These are phyloP conservation scores for Phoenicopterus ruber DNA, from an alignment of 2,113 vertebrate genomes.

Conservation along the genomic window DNA sequence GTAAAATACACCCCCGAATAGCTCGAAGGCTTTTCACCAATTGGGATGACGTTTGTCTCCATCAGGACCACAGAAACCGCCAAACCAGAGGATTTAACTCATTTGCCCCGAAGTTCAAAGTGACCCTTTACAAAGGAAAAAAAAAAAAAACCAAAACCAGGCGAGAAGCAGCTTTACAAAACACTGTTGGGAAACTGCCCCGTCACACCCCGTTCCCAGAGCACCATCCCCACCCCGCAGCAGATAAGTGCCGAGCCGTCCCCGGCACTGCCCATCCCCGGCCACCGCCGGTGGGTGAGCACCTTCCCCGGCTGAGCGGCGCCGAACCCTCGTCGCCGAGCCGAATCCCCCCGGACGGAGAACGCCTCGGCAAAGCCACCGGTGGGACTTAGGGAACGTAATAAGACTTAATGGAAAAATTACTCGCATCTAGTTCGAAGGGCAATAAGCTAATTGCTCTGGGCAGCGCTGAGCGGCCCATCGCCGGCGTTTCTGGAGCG, in stretches of 20 bases:
- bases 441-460: too few species aligned
- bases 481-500: background rate
- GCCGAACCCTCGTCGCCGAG: fast-evolving
- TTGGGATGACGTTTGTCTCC: background rate
- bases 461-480: background rate
- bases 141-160: background rate
- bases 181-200: constrained; percentile 10
- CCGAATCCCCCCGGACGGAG: fast-evolving
- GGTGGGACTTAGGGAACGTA: background rate
- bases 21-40: background rate
- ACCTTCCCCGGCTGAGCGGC: background rate
- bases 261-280: background rate
- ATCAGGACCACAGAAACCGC: background rate
- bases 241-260: constrained; percentile 10
- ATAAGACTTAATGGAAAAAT: fast-evolving
- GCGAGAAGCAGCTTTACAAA: background rate
- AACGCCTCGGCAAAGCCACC: background rate
- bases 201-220: background rate
- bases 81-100: background rate
- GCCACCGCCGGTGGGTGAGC: background rate
- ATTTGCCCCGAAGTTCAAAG: background rate
- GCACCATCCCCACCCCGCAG: constrained; percentile 26
- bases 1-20: background rate
- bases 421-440: fast-evolving
- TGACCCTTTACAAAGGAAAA: background rate